Evolutionary conservation across 2,888 invertebrate species (phyloP), one percentile per base, ranked within the genome.

Genomic region (Harpalus rubripes): DNA sequence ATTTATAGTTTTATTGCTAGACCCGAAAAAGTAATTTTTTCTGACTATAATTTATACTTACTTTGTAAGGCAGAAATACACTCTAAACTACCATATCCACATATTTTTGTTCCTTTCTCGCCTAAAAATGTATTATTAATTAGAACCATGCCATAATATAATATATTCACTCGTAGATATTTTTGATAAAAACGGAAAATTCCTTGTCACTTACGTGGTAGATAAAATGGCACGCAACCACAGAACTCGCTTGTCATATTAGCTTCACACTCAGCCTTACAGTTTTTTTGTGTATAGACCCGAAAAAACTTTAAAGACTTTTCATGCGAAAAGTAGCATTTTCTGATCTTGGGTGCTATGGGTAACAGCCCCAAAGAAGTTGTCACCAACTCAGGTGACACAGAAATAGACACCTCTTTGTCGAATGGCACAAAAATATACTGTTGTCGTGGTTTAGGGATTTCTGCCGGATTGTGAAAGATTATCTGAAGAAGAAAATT

Each of bases 1-100:
- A 63, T 63, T 18, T 16, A 7, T 22, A 18, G 5, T 7, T 44
- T 10, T 10, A 44, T 44, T 44, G 44, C 8, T 44, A 44, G 8
- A 44, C 10, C 44, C 44, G 5, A 44, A 1, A 44, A 44, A 10
- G 3, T 22, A 1, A 3, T 1, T 22, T 22, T 22, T 22, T 22
- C 22, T 22, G 22, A 22, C 22, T 52, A 6, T 52, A 8, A 52
- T 52, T 52, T 32, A 52, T 52, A 79, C 72, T 58, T 90, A 92
- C 92, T 91, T 89, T 92, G 92, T 1, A 93, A 92, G 86, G 89
- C 87, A 87, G 91, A 90, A 86, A 93, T 91, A 88, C 94, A 94
- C 0, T 88, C 86, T 86, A 92, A 90, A 79, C 90, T 93, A 12
- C 91, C 93, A 26, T 93, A 91, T 85, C 92, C 93, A 89, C 94